phyloP scores from a whole-genome alignment of 2,113 vertebrate genomes.

The Channa argus region DNA sequence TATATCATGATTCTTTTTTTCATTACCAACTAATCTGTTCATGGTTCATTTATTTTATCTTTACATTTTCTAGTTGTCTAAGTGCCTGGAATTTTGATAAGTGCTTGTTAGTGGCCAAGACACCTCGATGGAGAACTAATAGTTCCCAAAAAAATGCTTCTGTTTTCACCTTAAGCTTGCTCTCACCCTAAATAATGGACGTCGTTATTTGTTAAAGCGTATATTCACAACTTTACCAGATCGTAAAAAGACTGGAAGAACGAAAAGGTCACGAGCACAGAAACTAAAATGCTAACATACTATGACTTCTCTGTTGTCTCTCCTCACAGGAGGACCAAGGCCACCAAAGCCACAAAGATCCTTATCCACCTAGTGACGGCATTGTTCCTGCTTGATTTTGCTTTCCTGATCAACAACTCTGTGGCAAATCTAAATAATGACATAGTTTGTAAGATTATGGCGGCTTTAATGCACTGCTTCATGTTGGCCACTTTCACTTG shows the following conservation, averaged over 20 bases:
- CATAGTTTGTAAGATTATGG: slow-evolving; percentile 72
- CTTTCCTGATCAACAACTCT: slow-evolving; percentile 81
- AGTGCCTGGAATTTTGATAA: too few relatives aligned
- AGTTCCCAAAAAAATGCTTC: too few relatives aligned
- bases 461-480: slow-evolving; percentile 84
- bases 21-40: too few relatives aligned
- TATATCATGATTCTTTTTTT: too few relatives aligned
- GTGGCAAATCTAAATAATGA: not conserved
- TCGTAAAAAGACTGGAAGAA: not conserved
- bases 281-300: not conserved
- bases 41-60: too few relatives aligned
- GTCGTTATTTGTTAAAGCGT: too few relatives aligned
- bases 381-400: slow-evolving; percentile 84
- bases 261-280: not conserved
- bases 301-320: not conserved
- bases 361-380: slow-evolving; percentile 84
- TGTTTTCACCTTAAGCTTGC: too few relatives aligned
- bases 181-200: too few relatives aligned
- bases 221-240: too few relatives aligned
- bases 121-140: too few relatives aligned
- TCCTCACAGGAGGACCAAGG: slow-evolving; percentile 68
- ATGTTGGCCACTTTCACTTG: slow-evolving; percentile 88
- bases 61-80: too few relatives aligned
- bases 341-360: slow-evolving; percentile 69
- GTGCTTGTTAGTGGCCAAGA: too few relatives aligned